A percentile compares a stretch with the other conserved stretches of the same genome.
phyloP scores from a whole-genome alignment of 2,797 vertebrate genomes.

The Acropternis orthonyx region DNA sequence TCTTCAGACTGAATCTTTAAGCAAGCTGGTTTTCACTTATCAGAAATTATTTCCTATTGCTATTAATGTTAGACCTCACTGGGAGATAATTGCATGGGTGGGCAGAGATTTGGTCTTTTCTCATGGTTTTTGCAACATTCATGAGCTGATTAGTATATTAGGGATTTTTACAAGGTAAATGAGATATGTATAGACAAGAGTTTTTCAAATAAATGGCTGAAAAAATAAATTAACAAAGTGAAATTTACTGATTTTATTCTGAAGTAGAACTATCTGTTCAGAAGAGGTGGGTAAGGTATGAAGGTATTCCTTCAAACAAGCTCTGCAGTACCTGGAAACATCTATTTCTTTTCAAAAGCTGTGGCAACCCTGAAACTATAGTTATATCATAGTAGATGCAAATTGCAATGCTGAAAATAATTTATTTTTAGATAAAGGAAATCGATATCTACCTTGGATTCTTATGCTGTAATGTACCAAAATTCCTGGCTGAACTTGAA shows the following conservation, averaged over 20 bases:
- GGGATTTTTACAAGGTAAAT: background rate
- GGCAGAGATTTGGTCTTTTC: background rate
- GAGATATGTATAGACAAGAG: background rate
- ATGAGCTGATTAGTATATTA: background rate
- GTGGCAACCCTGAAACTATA: background rate
- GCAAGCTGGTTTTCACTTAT: background rate
- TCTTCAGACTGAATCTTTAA: background rate
- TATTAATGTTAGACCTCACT: background rate
- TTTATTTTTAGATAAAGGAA: background rate
- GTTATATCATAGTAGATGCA: background rate
- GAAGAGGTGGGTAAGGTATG: background rate
- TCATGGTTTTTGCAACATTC: background rate
- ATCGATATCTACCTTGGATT: background rate
- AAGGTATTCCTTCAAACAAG: background rate
- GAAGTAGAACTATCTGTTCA: background rate
- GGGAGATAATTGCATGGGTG: background rate
- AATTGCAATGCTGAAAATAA: background rate
- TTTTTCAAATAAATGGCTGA: background rate
- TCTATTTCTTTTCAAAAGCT: background rate
- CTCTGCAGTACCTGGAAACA: background rate
- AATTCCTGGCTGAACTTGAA: background rate
- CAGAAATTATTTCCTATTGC: background rate
- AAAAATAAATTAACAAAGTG: background rate
- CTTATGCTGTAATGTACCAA: background rate
- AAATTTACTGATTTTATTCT: background rate